These are phyloP conservation scores for Callyntrura sp. DNA, from an alignment of 2,888 invertebrate species.

Conservation along the genomic window DNA sequence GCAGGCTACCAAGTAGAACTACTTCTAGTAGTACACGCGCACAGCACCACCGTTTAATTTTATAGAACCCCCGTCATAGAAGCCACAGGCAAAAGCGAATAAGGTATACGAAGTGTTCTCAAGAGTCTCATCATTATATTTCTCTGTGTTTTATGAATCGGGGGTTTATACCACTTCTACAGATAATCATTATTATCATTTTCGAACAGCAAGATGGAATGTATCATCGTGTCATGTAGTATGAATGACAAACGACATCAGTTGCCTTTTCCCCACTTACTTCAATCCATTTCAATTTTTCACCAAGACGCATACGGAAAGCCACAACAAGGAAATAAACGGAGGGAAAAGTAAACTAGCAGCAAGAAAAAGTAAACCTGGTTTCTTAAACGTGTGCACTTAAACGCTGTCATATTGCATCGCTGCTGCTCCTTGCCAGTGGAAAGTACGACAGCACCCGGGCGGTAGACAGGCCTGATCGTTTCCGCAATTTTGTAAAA, in stretches of 20 bases:
- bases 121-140: slow-evolving; percentile 20
- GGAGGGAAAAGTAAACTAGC: neutral
- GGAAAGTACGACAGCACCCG: neutral
- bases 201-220: slow-evolving; percentile 42
- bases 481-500: slow-evolving; percentile 37
- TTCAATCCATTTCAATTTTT: slow-evolving; percentile 41
- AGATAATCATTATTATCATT: neutral
- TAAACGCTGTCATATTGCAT: neutral
- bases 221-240: slow-evolving; percentile 59
- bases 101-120: no score
- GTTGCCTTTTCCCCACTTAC: slow-evolving; percentile 59
- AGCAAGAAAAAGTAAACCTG: neutral
- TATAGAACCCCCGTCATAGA: no score
- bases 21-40: neutral
- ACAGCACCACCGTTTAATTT: neutral
- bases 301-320: no score
- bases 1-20: no score
- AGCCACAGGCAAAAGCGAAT: no score
- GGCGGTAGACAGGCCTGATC: slow-evolving; percentile 13
- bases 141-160: neutral
- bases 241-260: slow-evolving; percentile 71
- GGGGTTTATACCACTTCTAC: neutral
- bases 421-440: neutral
- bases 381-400: neutral
- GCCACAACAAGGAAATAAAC: neutral